Evolutionary conservation across 2,797 vertebrate genomes (phyloP).

Genomic region (Etheostoma perlongum): DNA sequence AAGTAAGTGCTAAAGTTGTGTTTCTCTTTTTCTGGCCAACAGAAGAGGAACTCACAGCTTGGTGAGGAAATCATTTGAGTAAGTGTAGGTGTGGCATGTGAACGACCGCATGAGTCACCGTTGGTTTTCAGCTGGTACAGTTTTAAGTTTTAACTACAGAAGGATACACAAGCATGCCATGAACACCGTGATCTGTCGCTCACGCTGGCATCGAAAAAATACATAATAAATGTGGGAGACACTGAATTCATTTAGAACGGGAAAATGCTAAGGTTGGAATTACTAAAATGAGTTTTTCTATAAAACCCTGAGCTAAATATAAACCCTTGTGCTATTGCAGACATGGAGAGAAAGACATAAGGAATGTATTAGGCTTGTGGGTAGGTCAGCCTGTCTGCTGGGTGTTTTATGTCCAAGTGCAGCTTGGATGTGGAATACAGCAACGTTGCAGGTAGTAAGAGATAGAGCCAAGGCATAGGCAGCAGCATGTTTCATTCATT

Average conservation of each 20-base stretch:
- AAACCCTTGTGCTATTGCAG: conserved; percentile 14
- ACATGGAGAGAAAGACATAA: conserved; percentile 1
- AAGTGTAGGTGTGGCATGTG: conserved; percentile 58
- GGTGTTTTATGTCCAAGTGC: conserved; percentile 6
- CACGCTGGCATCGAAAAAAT: background rate
- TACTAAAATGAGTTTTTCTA: conserved; percentile 6
- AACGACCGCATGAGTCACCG: conserved; percentile 60
- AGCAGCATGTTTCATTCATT: background rate
- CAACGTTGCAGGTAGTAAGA: background rate
- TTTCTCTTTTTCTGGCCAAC: conserved; percentile 33
- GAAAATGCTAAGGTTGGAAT: background rate
- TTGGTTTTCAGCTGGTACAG: conserved; percentile 26
- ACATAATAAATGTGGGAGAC: background rate
- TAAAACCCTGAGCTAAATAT: conserved; percentile 59
- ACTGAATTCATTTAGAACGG: background rate
- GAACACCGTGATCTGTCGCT: background rate
- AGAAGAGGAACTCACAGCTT: conserved; percentile 65
- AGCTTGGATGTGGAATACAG: conserved; percentile 4
- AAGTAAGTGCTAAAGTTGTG: conserved; percentile 70
- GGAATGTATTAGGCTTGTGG: conserved; percentile 38
- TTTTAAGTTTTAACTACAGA: conserved; percentile 7
- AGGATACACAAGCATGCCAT: conserved; percentile 1
- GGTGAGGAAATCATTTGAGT: conserved; percentile 61
- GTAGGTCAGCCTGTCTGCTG: conserved; percentile 20
- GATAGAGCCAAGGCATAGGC: background rate